phyloP scores from a whole-genome alignment of 2,113 vertebrate species.

The Microcebus murinus region DNA sequence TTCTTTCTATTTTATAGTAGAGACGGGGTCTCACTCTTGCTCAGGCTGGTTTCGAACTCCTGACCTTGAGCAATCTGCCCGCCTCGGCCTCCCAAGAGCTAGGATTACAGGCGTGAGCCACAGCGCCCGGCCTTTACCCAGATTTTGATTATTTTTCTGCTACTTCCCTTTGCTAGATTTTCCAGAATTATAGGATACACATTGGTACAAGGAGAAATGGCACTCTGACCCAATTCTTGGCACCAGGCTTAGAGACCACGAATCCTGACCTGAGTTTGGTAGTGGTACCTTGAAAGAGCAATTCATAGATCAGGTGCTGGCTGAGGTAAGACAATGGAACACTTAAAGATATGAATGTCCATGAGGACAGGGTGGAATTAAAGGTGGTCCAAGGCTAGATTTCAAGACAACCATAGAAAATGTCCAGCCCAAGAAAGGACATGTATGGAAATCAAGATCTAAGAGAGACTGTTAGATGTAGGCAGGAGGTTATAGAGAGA shows the following conservation, averaged over 20 bases:
- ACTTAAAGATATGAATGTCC: neutral
- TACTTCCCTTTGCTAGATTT: neutral
- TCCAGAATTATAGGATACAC: neutral
- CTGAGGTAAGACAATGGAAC: neutral
- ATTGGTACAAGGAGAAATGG: neutral
- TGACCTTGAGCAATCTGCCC: no score
- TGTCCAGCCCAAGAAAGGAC: neutral
- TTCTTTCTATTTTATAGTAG: no score
- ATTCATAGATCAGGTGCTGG: neutral
- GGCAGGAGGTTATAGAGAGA: neutral
- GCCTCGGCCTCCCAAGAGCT: no score
- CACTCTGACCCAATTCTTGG: neutral
- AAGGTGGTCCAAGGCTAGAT: neutral
- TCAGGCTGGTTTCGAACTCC: no score
- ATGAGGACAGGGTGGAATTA: neutral
- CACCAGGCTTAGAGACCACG: neutral
- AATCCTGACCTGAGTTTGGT: neutral
- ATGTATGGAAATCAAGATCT: neutral
- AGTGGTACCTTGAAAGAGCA: neutral
- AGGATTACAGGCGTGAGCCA: no score
- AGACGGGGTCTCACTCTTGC: no score
- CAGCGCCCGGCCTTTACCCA: no score
- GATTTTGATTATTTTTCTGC: neutral
- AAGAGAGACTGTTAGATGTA: neutral
- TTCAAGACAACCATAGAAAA: slow-evolving; percentile 19